Evolutionary conservation across 23 tunicate species (phyloP).

Genomic region (Oikopleura dioica): DNA sequence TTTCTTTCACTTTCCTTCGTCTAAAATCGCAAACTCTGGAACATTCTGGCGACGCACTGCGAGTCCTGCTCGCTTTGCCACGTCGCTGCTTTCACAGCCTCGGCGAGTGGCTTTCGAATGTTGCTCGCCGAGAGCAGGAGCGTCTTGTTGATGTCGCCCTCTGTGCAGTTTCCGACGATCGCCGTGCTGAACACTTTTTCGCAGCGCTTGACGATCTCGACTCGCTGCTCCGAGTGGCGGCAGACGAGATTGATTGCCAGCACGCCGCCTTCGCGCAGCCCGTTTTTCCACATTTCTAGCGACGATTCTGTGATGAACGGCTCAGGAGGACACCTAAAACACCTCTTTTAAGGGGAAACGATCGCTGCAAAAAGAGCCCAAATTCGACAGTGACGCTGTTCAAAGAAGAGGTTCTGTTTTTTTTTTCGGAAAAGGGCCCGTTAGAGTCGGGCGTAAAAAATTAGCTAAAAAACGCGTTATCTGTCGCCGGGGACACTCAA

Average conservation of each 20-base stretch:
- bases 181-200: background rate
- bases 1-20: too few species aligned
- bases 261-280: background rate
- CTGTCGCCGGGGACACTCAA: too few species aligned
- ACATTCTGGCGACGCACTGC: too few species aligned
- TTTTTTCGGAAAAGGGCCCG: too few species aligned
- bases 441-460: too few species aligned
- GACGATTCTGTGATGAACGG: background rate
- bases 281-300: background rate
- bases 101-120: background rate
- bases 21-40: too few species aligned
- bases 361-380: too few species aligned
- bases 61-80: too few species aligned
- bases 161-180: background rate
- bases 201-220: background rate
- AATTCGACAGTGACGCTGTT: too few species aligned
- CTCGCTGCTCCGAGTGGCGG: background rate
- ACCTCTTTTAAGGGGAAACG: too few species aligned
- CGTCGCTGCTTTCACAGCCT: background rate
- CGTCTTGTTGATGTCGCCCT: background rate
- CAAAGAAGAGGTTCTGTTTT: too few species aligned
- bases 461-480: too few species aligned
- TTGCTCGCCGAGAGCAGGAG: background rate
- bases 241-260: background rate
- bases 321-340: background rate